Evolutionary conservation across 2,113 vertebrate genomes (phyloP).

Genomic region (Entomyzon cyanotis): DNA sequence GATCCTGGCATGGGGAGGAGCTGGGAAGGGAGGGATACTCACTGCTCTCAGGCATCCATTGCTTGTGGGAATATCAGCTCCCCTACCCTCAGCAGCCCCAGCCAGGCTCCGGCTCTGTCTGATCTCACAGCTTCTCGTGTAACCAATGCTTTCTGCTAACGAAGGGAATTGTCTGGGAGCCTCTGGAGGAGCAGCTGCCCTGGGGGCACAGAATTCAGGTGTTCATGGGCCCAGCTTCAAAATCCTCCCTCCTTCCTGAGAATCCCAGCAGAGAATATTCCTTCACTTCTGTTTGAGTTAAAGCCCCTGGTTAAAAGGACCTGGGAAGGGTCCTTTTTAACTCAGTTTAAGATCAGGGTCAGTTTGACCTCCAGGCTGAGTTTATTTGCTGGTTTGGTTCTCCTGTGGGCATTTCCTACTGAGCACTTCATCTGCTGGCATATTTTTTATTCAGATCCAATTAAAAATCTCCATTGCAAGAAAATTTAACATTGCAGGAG

Average conservation of each 20-base stretch:
- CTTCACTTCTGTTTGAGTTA: not conserved
- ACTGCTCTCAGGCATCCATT: not conserved
- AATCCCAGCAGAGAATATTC: not conserved
- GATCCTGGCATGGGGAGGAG: fast-evolving
- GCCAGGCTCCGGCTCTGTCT: not conserved
- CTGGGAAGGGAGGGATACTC: not conserved
- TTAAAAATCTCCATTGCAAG: not conserved
- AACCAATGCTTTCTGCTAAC: not conserved
- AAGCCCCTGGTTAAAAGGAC: not conserved
- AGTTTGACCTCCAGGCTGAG: not conserved
- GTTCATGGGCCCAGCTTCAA: not conserved
- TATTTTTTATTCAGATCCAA: not conserved
- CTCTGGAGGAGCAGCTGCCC: not conserved
- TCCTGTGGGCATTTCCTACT: not conserved
- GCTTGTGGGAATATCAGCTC: not conserved
- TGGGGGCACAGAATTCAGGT: not conserved
- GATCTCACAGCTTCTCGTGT: not conserved
- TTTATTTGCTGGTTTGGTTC: not conserved
- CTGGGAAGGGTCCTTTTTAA: not conserved
- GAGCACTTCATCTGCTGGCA: not conserved
- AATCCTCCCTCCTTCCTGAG: not conserved
- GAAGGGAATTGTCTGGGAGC: not conserved
- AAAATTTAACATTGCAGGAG: not conserved
- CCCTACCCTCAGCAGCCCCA: not conserved
- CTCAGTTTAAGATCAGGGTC: not conserved